Conservation (phyloP, 2,113 vertebrate genomes). For the Lathamus discolor region DNA sequence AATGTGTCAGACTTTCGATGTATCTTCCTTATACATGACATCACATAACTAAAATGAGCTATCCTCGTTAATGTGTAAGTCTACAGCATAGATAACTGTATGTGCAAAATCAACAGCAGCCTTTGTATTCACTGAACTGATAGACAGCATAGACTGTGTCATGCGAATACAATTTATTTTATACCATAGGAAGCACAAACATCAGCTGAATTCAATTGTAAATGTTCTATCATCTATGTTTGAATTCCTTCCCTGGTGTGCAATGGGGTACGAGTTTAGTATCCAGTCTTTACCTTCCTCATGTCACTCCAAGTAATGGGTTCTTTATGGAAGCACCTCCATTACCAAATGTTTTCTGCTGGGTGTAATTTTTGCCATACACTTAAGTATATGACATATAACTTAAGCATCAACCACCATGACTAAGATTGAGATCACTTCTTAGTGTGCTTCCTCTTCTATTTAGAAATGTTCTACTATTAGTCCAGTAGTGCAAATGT, state of each 20-base stretch:
- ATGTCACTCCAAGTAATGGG: fast-evolving
- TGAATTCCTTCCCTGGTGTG: background rate
- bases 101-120: background rate
- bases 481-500: background rate
- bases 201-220: background rate
- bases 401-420: background rate
- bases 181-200: background rate
- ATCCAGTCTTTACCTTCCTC: background rate
- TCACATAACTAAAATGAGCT: background rate
- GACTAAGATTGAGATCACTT: fast-evolving
- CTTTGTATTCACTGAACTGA: background rate
- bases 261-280: background rate
- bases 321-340: background rate
- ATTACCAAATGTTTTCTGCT: background rate
- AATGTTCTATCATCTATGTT: background rate
- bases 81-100: fast-evolving
- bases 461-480: background rate
- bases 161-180: background rate
- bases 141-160: background rate
- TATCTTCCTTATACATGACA: background rate
- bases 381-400: background rate
- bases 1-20: background rate
- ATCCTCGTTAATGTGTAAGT: background rate
- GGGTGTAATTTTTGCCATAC: background rate
- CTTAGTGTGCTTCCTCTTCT: background rate